Base-by-base conservation (phyloP, 1,140 invertebrate genomes). In the Drosophila elegans region DNA sequence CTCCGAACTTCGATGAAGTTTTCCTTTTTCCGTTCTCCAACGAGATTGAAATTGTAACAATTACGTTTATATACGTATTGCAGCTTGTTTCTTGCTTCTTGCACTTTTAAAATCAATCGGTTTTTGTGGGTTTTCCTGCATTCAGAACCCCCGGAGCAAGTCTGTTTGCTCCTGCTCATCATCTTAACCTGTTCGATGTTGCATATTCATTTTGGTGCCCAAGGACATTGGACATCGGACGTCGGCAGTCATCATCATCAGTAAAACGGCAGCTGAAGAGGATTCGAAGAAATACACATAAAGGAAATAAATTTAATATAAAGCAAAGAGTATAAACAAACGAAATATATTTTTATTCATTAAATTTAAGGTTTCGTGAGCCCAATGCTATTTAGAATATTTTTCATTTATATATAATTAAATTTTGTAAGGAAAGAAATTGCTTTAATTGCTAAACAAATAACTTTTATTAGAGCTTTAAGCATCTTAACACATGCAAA, bases 31-130 rank as follows among this genome's bases (percentile, higher is more conserved):
- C 73, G 78, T 72, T 71, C 49, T 74, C 69, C 73, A 72, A 69
- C 57, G 68, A 74, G 81, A 74, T 73, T 71, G 68, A 86, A 86
- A 86, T 78, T 78, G 83, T 71, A 55, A 66, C 79, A 82, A 88
- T 86, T 88, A 88, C 78, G 74, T 55, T 32, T 36, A 67, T 55
- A 48, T 51, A 25, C 10, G 39, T 54, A 11, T 36, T 36, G 41
- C 29, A 25, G 46, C 71, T 61, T 41, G 63, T 56, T 63, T 49
- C 48, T 46, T 59, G 36, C 53, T 48, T 56, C 59, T 64, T 77
- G 74, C 69, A 49, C 62, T 78, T 57, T 74, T 41, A 11, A 62
- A 42, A 39, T 45, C 21, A 13, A 64, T 59, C 16, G 60, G 49
- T 55, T 64, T 57, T 55, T 51, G 57, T 62, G 34, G 66, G 36